phyloP scores from a whole-genome alignment of 2,113 vertebrate species.

The Vicugna pacos region DNA sequence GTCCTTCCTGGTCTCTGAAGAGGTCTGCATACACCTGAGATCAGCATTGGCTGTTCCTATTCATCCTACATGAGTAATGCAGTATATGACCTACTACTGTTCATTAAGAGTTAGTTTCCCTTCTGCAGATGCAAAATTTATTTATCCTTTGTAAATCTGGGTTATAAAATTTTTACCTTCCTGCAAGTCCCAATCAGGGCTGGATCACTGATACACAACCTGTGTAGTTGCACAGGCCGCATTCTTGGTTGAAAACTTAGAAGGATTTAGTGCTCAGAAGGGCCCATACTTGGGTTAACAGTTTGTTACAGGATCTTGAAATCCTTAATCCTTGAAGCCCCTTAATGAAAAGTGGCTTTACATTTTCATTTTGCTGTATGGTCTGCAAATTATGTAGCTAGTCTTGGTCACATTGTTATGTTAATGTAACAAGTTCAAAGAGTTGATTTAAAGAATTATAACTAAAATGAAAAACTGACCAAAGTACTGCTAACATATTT shows the following conservation, averaged over 20 bases:
- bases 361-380: background rate
- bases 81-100: background rate
- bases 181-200: background rate
- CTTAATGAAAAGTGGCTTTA: background rate
- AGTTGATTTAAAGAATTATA: background rate
- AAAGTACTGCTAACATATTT: background rate
- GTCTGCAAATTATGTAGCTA: conserved; percentile 7
- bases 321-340: background rate
- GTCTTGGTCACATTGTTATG: background rate
- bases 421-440: conserved; percentile 4
- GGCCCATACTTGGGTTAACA: background rate
- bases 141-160: background rate
- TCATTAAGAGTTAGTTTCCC: background rate
- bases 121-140: background rate
- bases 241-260: background rate
- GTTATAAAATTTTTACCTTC: background rate
- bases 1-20: background rate
- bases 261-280: background rate
- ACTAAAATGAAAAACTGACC: conserved; percentile 22
- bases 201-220: background rate
- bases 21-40: background rate
- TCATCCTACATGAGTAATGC: background rate
- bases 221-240: background rate
- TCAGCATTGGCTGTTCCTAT: background rate
- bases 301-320: background rate